phyloP scores from a whole-genome alignment of 1,140 invertebrate species.

The Drosophila tristis region DNA sequence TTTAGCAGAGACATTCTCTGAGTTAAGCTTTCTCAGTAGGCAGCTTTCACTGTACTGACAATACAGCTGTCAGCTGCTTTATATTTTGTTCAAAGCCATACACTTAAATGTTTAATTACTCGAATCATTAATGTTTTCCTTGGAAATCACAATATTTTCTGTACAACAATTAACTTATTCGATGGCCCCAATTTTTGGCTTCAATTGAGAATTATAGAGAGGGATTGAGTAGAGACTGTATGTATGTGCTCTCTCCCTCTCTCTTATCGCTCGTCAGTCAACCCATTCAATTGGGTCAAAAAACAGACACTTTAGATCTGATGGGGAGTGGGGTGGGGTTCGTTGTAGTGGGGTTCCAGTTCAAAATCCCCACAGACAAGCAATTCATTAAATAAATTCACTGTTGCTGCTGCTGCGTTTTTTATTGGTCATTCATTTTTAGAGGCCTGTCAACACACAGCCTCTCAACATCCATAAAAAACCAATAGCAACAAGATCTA shows the following conservation, averaged over 20 bases:
- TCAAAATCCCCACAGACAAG: slow-evolving; percentile 34
- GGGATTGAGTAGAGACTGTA: slow-evolving; percentile 1
- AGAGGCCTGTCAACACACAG: slow-evolving; percentile 41
- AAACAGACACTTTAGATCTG: too few relatives aligned
- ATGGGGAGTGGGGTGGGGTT: too few relatives aligned
- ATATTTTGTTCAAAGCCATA: neutral
- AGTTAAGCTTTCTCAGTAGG: too few relatives aligned
- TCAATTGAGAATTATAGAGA: slow-evolving; percentile 29
- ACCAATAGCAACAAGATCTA: slow-evolving; percentile 12
- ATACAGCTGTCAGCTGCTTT: slow-evolving; percentile 47
- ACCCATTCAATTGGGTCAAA: slow-evolving; percentile 31
- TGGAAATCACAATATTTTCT: slow-evolving; percentile 38
- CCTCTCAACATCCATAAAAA: slow-evolving; percentile 31
- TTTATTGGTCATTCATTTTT: slow-evolving; percentile 49
- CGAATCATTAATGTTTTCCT: neutral
- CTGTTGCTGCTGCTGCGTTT: neutral
- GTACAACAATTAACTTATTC: slow-evolving; percentile 36
- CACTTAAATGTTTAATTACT: slow-evolving; percentile 34
- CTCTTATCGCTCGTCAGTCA: slow-evolving; percentile 26
- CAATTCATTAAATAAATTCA: slow-evolving; percentile 13
- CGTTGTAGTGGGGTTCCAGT: slow-evolving; percentile 10
- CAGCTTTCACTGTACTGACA: too few relatives aligned
- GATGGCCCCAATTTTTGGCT: slow-evolving; percentile 1
- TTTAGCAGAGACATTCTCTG: too few relatives aligned
- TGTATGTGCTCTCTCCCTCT: neutral